A percentile compares a stretch with the other conserved stretches of the same genome.
Evolutionary conservation across 2,797 vertebrate genomes (phyloP).

Genomic region (Anas acuta): DNA sequence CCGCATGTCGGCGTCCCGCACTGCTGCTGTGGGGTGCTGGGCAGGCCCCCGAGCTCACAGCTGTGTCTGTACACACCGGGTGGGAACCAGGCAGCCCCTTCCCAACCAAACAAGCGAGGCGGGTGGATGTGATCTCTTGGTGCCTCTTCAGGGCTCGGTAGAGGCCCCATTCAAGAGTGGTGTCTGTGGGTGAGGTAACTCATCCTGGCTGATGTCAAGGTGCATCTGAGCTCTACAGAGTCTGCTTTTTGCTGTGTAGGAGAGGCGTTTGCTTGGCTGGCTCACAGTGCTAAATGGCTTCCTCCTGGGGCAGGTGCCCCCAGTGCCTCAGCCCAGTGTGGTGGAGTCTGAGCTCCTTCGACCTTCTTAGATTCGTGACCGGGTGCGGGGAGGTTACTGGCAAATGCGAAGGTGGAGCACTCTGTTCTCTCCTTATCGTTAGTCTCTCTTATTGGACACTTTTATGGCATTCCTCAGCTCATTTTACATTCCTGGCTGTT

Average conservation of each 20-base stretch:
- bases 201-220: not conserved
- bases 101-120: not conserved
- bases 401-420: not conserved
- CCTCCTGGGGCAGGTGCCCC: not conserved
- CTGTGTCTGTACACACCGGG: not conserved
- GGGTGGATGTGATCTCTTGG: not conserved
- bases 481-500: not conserved
- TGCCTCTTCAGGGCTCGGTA: not conserved
- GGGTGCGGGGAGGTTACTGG: not conserved
- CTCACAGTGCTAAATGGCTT: not conserved
- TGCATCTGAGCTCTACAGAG: not conserved
- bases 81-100: not conserved
- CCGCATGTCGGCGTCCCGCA: not conserved
- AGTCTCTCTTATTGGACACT: not conserved
- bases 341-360: not conserved
- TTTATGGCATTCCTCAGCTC: not conserved
- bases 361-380: not conserved
- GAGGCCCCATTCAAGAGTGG: not conserved
- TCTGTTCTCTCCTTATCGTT: not conserved
- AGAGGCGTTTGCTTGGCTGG: not conserved
- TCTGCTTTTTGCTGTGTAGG: not conserved
- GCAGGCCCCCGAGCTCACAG: not conserved
- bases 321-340: rapidly evolving
- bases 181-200: not conserved
- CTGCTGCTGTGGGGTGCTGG: not conserved